These are phyloP conservation scores for Aldabrachelys gigantea DNA, from an alignment of 2,113 vertebrate genomes.

Conservation along the genomic window DNA sequence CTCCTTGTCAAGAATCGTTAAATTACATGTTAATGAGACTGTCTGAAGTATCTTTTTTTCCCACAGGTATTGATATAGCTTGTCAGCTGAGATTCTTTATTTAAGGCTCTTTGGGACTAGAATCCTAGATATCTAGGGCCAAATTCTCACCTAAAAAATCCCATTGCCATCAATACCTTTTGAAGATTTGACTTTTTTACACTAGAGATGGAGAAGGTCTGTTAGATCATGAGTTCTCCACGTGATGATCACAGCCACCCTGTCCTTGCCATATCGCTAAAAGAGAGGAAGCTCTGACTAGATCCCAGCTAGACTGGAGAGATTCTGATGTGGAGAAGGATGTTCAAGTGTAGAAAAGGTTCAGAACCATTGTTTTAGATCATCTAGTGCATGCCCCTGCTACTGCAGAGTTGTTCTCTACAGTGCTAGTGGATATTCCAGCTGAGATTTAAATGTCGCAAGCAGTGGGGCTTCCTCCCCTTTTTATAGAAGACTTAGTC, in stretches of 20 bases:
- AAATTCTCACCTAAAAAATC: background rate
- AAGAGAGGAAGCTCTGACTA: background rate
- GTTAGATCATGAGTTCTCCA: background rate
- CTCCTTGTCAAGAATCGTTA: slow-evolving; percentile 54
- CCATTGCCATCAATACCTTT: background rate
- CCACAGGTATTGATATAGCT: slow-evolving; percentile 12
- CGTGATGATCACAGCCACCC: background rate
- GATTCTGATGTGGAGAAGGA: background rate
- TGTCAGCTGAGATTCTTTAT: slow-evolving; percentile 24
- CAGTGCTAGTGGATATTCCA: background rate
- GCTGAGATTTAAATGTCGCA: background rate
- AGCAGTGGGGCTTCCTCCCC: background rate
- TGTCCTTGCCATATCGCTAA: background rate
- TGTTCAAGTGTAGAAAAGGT: fast-evolving
- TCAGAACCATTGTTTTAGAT: background rate
- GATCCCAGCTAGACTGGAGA: background rate
- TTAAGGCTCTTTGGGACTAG: background rate
- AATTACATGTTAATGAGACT: slow-evolving; percentile 35
- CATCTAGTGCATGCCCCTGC: background rate
- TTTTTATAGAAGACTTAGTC: background rate
- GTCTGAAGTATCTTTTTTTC: slow-evolving; percentile 33
- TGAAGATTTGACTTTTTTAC: background rate
- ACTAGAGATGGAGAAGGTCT: background rate
- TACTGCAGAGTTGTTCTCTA: background rate
- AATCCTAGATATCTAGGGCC: background rate